Evolutionary conservation across 37 sponge, comb jelly and placozoan genomes (phyloP).

Genomic region (Spongia lamella): DNA sequence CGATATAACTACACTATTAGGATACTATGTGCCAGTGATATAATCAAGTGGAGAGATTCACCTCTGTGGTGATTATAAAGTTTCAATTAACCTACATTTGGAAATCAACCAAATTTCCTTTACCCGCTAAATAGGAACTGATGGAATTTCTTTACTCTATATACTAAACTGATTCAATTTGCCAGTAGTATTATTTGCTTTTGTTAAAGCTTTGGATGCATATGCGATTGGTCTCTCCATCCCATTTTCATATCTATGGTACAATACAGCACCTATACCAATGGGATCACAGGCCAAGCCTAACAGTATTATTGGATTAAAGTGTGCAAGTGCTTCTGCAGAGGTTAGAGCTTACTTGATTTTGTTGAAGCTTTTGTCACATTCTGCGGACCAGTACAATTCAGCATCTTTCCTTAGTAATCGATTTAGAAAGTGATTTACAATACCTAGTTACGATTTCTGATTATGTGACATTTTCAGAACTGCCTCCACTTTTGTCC

Average conservation of each 20-base stretch:
- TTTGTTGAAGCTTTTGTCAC: background rate
- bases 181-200: no score
- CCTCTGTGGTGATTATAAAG: no score
- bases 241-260: background rate
- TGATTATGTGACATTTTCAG: background rate
- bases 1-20: no score
- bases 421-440: background rate
- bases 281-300: constrained; percentile 3
- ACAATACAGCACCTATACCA: constrained; percentile 9
- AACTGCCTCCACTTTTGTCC: background rate
- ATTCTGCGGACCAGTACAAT: background rate
- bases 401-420: background rate
- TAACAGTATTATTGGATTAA: background rate
- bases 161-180: no score
- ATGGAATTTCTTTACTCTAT: no score
- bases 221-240: no score
- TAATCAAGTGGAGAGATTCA: no score
- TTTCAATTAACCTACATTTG: no score
- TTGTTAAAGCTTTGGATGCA: no score
- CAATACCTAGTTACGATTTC: background rate
- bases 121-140: no score
- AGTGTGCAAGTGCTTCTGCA: background rate
- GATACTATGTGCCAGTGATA: no score
- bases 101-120: no score
- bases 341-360: constrained; percentile 12